Percentiles rank a stretch among this genome's conserved stretches.
phyloP scores from a whole-genome alignment of 2,113 vertebrate species.

The Protobothrops mucrosquamatus region DNA sequence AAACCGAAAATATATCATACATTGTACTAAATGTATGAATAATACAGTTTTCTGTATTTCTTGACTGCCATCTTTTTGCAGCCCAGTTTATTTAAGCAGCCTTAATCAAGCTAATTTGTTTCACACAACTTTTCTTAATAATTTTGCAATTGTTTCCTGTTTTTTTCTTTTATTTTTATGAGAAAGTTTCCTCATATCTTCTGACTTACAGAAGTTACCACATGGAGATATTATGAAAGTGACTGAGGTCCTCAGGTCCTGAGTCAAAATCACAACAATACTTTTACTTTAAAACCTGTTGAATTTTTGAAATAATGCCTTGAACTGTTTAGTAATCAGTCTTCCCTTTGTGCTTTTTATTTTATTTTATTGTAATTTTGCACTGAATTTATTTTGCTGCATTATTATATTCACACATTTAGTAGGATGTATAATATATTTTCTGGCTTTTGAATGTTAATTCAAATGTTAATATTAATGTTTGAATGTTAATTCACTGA shows the following conservation, averaged over 20 bases:
- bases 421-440: background rate
- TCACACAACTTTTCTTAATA: constrained; percentile 43
- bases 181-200: constrained; percentile 64
- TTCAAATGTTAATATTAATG: no score
- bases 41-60: background rate
- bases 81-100: constrained; percentile 21
- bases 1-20: background rate
- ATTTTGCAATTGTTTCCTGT: background rate
- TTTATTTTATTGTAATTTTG: background rate
- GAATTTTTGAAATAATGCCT: constrained; percentile 40
- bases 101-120: constrained; percentile 36
- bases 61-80: background rate
- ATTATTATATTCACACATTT: background rate
- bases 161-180: constrained; percentile 24
- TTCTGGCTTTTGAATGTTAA: background rate
- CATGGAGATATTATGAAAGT: constrained; percentile 65
- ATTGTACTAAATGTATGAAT: background rate
- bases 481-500: background rate
- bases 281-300: constrained; percentile 54
- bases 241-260: constrained; percentile 52
- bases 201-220: constrained; percentile 65
- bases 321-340: constrained; percentile 55
- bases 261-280: constrained; percentile 58
- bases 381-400: background rate
- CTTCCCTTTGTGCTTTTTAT: constrained; percentile 31